Conservation (phyloP, 2,113 vertebrate genomes). For the Dromiciops gliroides region DNA sequence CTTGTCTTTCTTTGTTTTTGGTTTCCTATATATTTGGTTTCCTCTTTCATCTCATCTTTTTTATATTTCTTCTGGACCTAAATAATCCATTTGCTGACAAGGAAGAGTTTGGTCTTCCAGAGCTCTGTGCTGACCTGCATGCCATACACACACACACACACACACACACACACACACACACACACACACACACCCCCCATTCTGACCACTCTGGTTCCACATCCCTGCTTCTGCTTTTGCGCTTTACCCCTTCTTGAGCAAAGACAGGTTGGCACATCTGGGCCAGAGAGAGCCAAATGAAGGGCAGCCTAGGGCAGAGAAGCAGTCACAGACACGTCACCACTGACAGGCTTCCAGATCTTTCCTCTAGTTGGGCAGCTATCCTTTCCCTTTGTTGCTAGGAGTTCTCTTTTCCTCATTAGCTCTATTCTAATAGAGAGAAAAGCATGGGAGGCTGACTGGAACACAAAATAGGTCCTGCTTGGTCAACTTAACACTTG, state of each 20-base stretch:
- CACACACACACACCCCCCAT: not conserved
- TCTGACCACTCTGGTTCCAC: not conserved
- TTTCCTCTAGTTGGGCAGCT: not conserved
- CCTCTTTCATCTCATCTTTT: not conserved
- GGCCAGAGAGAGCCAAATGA: not conserved
- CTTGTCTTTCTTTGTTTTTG: not conserved
- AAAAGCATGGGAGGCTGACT: not conserved
- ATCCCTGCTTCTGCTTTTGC: not conserved
- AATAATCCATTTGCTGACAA: not conserved
- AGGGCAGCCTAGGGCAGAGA: not conserved
- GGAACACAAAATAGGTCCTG: not conserved
- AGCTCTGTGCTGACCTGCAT: not conserved
- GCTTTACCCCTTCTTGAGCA: constrained; percentile 14
- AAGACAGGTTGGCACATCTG: constrained; percentile 3
- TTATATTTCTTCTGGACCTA: not conserved
- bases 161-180: too few species aligned
- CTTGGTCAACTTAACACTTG: not conserved
- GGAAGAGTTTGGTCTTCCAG: not conserved
- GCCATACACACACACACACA: too few species aligned
- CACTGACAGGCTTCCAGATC: not conserved
- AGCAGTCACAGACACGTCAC: not conserved
- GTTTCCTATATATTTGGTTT: constrained; percentile 1
- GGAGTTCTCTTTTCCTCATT: not conserved
- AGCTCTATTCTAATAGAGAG: not conserved
- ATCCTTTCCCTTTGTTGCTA: not conserved